Conservation (phyloP, 2,888 invertebrate species). For the Coleophora deauratella region DNA sequence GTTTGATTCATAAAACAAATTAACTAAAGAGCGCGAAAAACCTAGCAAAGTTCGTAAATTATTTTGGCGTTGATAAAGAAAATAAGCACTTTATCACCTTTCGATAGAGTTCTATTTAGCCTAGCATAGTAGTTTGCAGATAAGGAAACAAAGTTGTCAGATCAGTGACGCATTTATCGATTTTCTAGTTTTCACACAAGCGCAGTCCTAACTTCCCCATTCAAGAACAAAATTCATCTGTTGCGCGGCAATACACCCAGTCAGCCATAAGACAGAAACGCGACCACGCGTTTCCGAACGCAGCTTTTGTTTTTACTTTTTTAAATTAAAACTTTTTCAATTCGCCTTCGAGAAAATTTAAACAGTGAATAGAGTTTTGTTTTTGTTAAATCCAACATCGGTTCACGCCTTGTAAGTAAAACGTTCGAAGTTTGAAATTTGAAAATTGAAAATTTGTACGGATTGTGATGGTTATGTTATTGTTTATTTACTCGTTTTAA, state of each 20-base stretch:
- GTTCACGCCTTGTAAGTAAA: slow-evolving; percentile 19
- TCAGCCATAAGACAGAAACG: slow-evolving; percentile 51
- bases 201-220: slow-evolving; percentile 30
- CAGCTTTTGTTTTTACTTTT: slow-evolving; percentile 34
- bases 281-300: slow-evolving; percentile 35
- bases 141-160: neutral
- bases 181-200: slow-evolving; percentile 49
- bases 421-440: slow-evolving; percentile 3
- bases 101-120: too few species aligned
- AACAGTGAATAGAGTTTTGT: neutral
- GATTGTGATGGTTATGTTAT: slow-evolving; percentile 17
- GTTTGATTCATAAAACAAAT: too few species aligned
- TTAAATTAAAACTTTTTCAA: slow-evolving; percentile 19
- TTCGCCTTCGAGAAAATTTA: neutral
- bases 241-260: slow-evolving; percentile 44
- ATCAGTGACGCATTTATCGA: slow-evolving; percentile 41
- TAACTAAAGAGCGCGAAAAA: too few species aligned
- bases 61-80: too few species aligned
- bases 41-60: too few species aligned
- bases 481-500: slow-evolving; percentile 1
- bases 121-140: too few species aligned
- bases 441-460: slow-evolving; percentile 14
- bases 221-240: slow-evolving; percentile 61
- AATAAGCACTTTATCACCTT: too few species aligned
- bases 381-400: neutral